Base-by-base conservation (phyloP, 2,797 vertebrate genomes). In the Distichodus sexfasciatus region DNA sequence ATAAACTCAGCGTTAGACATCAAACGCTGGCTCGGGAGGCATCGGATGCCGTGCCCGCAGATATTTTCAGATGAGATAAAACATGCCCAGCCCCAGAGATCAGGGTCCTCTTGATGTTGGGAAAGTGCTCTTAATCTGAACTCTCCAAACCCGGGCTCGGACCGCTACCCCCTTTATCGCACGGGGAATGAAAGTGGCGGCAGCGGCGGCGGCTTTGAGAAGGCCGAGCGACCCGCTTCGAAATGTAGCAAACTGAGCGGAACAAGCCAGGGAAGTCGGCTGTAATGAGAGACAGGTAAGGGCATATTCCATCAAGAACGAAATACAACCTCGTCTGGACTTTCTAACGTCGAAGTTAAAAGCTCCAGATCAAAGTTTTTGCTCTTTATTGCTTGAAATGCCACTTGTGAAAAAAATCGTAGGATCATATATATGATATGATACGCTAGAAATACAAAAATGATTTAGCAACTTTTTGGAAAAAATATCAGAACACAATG, bases 41-140 rank as follows among this genome's bases (percentile, higher is more conserved):
- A 76, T 74, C 76, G 76, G 71, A 76, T 81, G 76, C 66, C 68
- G 74, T 69, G 73, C 76, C 76, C 69, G 66, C 19, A 78, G 74
- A 75, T 78, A 76, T 78, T 69, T 78, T 76, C 74, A 72, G 62
- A 74, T 59, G 72, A 70, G 74, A 81, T 81, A 71, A 66, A 65
- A 36, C 60, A 47, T 19, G 59, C 54, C n/a, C 67, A 29, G 63
- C 53, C 46, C 19, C 36, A 43, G 70, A 66, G 53, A 53, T 69
- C 54, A 62, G 58, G 50, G 69, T 48, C 57, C 62, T 73, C 68
- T 76, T 80, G 76, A 76, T 76, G 66, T 71, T 31, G 24, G 59
- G 50, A 65, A 77, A 82, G 78, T 58, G 69, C 60, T 77, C 51
- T 67, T 80, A 76, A 46, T 76, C 79, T 79, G 72, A 83, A 74